Percentiles rank a stretch among this genome's conserved stretches.
Evolutionary conservation across 2,113 vertebrate species (phyloP).

Genomic region (Tachuris rubrigastra): DNA sequence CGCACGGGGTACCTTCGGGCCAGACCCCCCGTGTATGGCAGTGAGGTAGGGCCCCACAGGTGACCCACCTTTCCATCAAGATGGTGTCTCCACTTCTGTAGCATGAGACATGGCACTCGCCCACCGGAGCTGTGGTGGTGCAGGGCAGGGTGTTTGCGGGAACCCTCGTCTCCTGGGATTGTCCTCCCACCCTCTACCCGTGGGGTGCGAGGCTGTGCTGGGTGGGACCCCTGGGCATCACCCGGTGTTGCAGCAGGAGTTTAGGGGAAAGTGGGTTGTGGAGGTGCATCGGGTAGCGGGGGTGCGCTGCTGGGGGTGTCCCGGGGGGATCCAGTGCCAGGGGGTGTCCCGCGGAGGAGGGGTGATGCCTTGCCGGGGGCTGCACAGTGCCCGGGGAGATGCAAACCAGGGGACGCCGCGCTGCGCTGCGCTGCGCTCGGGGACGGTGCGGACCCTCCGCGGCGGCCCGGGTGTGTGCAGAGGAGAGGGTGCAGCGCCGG

Average conservation of each 20-base stretch:
- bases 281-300: neutral
- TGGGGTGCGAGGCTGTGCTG: neutral
- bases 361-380: neutral
- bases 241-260: neutral
- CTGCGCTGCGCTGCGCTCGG: neutral
- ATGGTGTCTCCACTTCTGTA: rapidly evolving
- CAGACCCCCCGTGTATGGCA: too few species aligned
- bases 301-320: neutral
- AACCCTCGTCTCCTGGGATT: neutral
- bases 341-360: neutral
- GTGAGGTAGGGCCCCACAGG: neutral
- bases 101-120: neutral
- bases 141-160: neutral
- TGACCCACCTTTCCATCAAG: rapidly evolving
- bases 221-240: neutral
- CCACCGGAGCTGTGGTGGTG: rapidly evolving
- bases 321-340: neutral
- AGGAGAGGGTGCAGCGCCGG: neutral
- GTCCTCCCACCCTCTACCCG: rapidly evolving
- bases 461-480: neutral
- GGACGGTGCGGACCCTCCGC: neutral
- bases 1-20: neutral
- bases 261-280: rapidly evolving
- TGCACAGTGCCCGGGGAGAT: neutral
- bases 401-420: neutral